A percentile compares a stretch with the other conserved stretches of the same genome.
These are phyloP conservation scores for Drosophila subpulchrella DNA, from an alignment of 1,140 invertebrate species.

Conservation along the genomic window DNA sequence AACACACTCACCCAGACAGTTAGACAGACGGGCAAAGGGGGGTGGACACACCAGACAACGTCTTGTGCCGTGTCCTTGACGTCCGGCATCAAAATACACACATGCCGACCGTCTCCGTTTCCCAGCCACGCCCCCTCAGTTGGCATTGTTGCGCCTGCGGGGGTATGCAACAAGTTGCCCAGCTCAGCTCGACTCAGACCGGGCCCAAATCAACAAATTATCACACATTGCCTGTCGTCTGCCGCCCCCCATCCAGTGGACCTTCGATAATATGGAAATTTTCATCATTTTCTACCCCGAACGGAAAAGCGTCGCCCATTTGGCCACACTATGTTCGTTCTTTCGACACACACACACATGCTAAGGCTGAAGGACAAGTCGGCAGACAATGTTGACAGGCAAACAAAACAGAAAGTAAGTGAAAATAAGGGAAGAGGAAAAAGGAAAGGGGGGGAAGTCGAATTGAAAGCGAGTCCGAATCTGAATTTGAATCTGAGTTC, in stretches of 20 bases:
- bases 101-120: slow-evolving; percentile 23
- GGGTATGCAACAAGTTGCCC: slow-evolving; percentile 67
- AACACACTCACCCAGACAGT: slow-evolving; percentile 67
- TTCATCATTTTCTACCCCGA: slow-evolving; percentile 70
- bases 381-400: slow-evolving; percentile 67
- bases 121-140: slow-evolving; percentile 8
- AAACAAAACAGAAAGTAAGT: slow-evolving; percentile 54
- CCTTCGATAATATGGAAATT: slow-evolving; percentile 82
- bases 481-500: slow-evolving; percentile 15
- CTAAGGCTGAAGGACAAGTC: slow-evolving; percentile 20
- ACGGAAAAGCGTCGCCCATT: slow-evolving; percentile 42
- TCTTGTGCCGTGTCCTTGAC: slow-evolving; percentile 55
- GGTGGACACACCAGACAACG: slow-evolving; percentile 10
- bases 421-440: slow-evolving; percentile 50
- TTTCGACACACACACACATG: slow-evolving; percentile 12
- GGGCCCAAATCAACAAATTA: slow-evolving; percentile 73
- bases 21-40: not conserved
- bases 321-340: slow-evolving; percentile 19
- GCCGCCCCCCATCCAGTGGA: slow-evolving; percentile 2
- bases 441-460: slow-evolving; percentile 4
- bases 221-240: slow-evolving; percentile 50
- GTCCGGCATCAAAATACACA: slow-evolving; percentile 62
- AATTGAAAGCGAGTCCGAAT: slow-evolving; percentile 5
- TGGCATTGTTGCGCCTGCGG: slow-evolving; percentile 41
- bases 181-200: not conserved